Conservation (phyloP, 2,113 vertebrate species). For the Macquaria ambigua region DNA sequence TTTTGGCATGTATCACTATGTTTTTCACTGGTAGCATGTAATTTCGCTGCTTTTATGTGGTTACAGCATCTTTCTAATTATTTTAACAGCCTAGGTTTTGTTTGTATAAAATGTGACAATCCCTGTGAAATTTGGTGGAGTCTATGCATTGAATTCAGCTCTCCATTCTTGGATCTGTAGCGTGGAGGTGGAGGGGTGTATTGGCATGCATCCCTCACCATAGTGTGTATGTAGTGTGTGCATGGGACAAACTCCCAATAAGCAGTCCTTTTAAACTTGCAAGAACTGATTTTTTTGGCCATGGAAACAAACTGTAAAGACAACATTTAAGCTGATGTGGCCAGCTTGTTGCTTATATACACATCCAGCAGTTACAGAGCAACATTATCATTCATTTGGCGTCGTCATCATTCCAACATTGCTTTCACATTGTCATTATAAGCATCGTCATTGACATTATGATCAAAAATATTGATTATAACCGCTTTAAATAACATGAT, state of each 20-base stretch:
- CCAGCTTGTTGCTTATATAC: not conserved
- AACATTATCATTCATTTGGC: not conserved
- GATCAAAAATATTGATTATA: too few relatives aligned
- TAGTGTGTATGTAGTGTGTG: not conserved
- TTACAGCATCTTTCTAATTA: not conserved
- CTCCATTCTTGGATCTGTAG: not conserved
- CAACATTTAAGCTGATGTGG: not conserved
- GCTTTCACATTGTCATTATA: too few relatives aligned
- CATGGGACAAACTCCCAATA: not conserved
- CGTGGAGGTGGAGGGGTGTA: not conserved
- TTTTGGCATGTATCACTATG: not conserved
- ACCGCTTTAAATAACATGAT: not conserved
- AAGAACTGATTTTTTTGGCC: not conserved
- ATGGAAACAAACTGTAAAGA: not conserved
- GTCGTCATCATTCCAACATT: not conserved
- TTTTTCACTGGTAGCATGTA: not conserved
- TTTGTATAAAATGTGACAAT: not conserved
- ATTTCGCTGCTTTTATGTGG: not conserved
- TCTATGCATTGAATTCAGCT: not conserved
- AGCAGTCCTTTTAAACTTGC: not conserved
- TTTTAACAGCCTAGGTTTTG: not conserved
- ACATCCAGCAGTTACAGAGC: not conserved
- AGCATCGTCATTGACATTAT: too few relatives aligned
- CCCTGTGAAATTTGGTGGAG: not conserved
- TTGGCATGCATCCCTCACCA: not conserved